Evolutionary conservation across 2,113 vertebrate genomes (phyloP), one percentile per base, ranked within the genome.

Genomic region (Dryoscopus gambensis): DNA sequence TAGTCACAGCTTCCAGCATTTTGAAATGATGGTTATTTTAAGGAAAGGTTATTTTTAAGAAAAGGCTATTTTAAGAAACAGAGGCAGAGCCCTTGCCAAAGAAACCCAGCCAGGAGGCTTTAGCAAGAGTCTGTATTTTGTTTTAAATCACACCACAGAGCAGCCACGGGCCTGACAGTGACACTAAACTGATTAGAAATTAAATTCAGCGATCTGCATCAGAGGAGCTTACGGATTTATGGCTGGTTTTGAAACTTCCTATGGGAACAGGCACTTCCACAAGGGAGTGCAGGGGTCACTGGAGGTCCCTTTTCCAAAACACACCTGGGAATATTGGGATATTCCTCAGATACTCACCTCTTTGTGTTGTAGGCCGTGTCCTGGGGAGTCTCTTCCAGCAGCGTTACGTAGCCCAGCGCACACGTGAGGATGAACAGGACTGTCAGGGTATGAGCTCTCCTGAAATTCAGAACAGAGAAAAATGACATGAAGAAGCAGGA

Each of bases 351-450:
- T 1, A 27, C 33, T 97, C 93, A 99, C 99, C 99, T 99, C 96
- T 99, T 99, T 17, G 99, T 99, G 93, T 99, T 99, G 96, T 99
- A 99, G 81, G 99, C 98, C 1, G 99, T 99, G 92, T 99, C 99
- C 86, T 99, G 99, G 2, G 99, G 99, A 0, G 99, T 99, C 96
- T 99, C 99, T 70, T 99, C 99, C 96, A 99, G 97, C 79, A 99
- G 96, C 2, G 99, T 99, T 88, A 99, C 98, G 25, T 99, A 99
- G 89, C 99, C 99, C 68, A 99, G 97, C 0, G 98, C 98, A 62
- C 99, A 99, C 3, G 99, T 99, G 78, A 99, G 98, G 90, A 99
- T 99, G 97, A 99, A 99, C 49, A 99, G 95, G 85, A 99, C 99
- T 2, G 99, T 99, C 57, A 99, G 89, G 20, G 99, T 99, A 87